Base-by-base conservation (phyloP, 2,888 invertebrate species). In the Pterobdella sp. region DNA sequence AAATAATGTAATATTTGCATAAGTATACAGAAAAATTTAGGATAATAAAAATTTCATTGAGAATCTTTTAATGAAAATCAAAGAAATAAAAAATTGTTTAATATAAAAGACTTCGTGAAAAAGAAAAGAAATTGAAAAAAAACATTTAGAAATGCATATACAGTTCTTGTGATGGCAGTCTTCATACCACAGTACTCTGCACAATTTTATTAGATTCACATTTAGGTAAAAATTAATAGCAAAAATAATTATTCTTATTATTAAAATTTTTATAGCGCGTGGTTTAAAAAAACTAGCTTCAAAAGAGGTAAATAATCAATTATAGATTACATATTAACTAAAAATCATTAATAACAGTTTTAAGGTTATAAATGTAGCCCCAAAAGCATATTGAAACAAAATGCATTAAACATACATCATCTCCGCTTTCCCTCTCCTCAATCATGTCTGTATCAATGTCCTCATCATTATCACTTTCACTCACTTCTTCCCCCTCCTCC, bases 401-500 rank as follows among this genome's bases (percentile, higher is more conserved):
- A 42, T 14, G 7, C 7, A 14, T 42, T 4, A 56, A 7, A 56
- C 60, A 4, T n/a, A 77, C 77, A 26, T 77, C 77, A 67, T 77
- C 77, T 18, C 76, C 76, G 22, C 77, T 76, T 29, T 77, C 77
- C 7, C 77, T 52, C 35, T 77, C 77, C 31, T 77, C 77, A 26
- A 77, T 77, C 82, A 83, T 81, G 75, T 82, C 83, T 29, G 82
- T 81, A 73, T 82, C 82, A 3, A 82, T 76, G 75, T 82, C 82
- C 77, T 82, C 78, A 72, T 80, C 84, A 79, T 83, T 83, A 77
- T 83, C 83, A 56, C 82, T 82, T 70, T 82, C 82, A 78, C 81
- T 82, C 72, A 82, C 82, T 77, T 83, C 83, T 76, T 84, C 84
- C 78, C 82, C 83, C 75, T 83, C 82, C 71, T 79, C 82, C 71